Conservation (phyloP, 2,888 invertebrate species). For the Zelleria hepariella region DNA sequence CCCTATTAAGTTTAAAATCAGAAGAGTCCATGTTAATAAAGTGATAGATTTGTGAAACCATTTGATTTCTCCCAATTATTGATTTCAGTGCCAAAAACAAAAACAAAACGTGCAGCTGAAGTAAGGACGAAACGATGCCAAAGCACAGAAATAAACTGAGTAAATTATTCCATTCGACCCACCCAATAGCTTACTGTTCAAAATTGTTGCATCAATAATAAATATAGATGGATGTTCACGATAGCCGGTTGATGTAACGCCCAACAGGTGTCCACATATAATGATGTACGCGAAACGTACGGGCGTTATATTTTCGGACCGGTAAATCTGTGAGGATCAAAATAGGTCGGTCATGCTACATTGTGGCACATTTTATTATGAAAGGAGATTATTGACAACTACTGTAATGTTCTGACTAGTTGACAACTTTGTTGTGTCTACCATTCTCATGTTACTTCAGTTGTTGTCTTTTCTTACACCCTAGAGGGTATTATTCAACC, state of each 20-base stretch:
- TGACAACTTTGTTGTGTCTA: background rate
- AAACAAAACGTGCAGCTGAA: background rate
- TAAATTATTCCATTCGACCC: background rate
- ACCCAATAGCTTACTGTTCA: background rate
- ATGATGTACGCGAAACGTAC: slow-evolving; percentile 12
- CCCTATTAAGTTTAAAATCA: no score
- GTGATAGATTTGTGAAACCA: no score
- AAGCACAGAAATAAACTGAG: no score
- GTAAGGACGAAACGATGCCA: no score
- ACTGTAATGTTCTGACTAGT: background rate
- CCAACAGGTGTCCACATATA: slow-evolving; percentile 14
- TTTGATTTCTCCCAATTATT: no score
- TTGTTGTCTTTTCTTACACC: no score
- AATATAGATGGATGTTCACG: slow-evolving; percentile 9
- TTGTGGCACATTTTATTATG: background rate
- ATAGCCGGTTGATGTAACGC: slow-evolving; percentile 11
- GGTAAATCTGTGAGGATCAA: slow-evolving; percentile 7
- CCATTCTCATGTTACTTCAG: background rate
- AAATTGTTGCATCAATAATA: slow-evolving; percentile 8
- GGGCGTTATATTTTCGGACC: slow-evolving; percentile 2
- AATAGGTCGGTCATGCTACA: slow-evolving; percentile 8
- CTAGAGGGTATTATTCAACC: no score
- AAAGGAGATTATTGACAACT: background rate
- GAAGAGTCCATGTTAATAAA: no score
- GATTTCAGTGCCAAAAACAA: no score